Evolutionary conservation across 2,797 vertebrate genomes (phyloP).

Genomic region (Lithobates pipiens): DNA sequence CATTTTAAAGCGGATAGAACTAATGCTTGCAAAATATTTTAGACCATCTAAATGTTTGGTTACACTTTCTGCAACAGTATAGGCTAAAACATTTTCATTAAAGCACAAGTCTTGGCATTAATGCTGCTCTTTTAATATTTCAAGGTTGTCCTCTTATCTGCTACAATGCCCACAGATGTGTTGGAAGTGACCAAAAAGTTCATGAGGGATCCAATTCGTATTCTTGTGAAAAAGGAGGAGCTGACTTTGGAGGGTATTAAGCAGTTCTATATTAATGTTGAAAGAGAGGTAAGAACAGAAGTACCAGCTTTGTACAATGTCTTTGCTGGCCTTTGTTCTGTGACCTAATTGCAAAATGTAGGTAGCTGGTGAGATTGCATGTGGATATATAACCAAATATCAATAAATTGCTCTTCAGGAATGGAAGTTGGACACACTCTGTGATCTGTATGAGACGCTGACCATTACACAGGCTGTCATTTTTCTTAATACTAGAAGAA

Average conservation of each 20-base stretch:
- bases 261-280: conserved; percentile 98
- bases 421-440: conserved; percentile 98
- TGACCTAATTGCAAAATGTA: too few species aligned
- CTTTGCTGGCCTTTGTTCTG: too few species aligned
- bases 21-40: too few species aligned
- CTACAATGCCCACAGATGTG: conserved; percentile 97
- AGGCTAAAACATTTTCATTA: too few species aligned
- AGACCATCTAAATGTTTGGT: too few species aligned
- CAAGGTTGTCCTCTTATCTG: conserved; percentile 95
- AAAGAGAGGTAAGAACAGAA: conserved; percentile 85
- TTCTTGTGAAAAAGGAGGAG: conserved; percentile 98
- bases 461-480: conserved; percentile 99
- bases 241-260: conserved; percentile 98
- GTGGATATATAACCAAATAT: too few species aligned
- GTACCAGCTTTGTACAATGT: not conserved
- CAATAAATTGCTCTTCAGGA: conserved; percentile 76
- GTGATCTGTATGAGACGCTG: conserved; percentile 95
- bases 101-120: too few species aligned
- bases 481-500: conserved; percentile 98
- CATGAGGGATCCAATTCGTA: conserved; percentile 97
- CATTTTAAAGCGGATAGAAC: too few species aligned
- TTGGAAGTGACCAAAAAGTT: conserved; percentile 99
- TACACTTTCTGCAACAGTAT: too few species aligned
- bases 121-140: not conserved
- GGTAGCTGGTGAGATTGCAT: too few species aligned